Conservation (phyloP, 2,888 invertebrate species). For the Thelaira solivaga region DNA sequence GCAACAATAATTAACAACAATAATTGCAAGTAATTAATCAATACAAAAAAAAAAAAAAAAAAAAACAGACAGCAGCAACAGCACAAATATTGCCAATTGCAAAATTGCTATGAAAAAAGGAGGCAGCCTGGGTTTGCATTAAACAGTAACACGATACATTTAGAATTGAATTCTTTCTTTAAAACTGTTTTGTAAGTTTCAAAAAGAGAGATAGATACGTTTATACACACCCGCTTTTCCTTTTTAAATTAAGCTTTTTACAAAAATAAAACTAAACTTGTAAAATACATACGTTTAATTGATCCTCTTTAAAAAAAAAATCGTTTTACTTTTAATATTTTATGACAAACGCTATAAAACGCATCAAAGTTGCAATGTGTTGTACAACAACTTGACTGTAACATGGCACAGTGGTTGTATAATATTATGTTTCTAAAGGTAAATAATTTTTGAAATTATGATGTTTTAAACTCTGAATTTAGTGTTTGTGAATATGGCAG, state of each 20-base stretch:
- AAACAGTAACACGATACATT: neutral
- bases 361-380: neutral
- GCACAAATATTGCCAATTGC: conserved; percentile 2
- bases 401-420: conserved; percentile 7
- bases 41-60: conserved; percentile 1
- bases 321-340: neutral
- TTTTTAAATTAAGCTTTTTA: neutral
- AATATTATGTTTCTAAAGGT: neutral
- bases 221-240: conserved; percentile 20
- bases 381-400: neutral
- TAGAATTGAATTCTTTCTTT: neutral
- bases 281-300: conserved; percentile 1
- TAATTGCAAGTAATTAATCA: conserved; percentile 59
- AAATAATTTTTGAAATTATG: too few species aligned
- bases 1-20: conserved; percentile 57
- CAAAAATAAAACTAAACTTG: neutral
- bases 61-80: too few species aligned
- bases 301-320: neutral
- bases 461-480: too few species aligned
- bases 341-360: conserved; percentile 11
- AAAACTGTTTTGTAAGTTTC: too few species aligned
- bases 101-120: neutral
- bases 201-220: too few species aligned
- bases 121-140: neutral
- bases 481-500: too few species aligned